These are phyloP conservation scores for Laothoe populi DNA, from an alignment of 2,888 invertebrate genomes.

Conservation along the genomic window DNA sequence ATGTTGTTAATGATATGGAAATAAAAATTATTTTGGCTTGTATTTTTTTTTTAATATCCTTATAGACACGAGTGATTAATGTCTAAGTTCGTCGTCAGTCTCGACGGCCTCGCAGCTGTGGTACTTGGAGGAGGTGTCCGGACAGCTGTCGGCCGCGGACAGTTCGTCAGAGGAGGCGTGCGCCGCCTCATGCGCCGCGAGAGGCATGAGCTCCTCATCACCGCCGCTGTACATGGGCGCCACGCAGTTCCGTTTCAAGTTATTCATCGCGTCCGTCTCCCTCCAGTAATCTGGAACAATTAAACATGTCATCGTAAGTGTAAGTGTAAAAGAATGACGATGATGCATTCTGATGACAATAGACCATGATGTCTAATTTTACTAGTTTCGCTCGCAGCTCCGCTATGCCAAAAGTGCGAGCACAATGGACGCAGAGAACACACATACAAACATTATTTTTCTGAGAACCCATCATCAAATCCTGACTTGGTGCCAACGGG, in stretches of 20 bases:
- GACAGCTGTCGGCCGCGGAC: constrained; percentile 88
- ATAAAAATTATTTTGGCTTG: too few species aligned
- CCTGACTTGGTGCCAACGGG: too few species aligned
- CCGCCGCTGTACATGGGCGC: constrained; percentile 50
- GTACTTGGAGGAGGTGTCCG: constrained; percentile 90
- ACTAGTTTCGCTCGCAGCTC: too few species aligned
- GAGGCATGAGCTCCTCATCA: constrained; percentile 87
- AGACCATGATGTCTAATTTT: too few species aligned
- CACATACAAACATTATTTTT: too few species aligned
- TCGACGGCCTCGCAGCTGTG: constrained; percentile 91
- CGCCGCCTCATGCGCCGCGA: constrained; percentile 85
- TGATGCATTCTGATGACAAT: too few species aligned
- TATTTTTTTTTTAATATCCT: not conserved
- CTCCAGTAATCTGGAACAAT: constrained; percentile 63
- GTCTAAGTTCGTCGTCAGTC: constrained; percentile 80
- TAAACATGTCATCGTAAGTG: not conserved
- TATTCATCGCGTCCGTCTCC: constrained; percentile 50
- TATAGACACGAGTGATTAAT: constrained; percentile 44
- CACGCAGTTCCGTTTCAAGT: constrained; percentile 59
- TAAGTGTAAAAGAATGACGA: too few species aligned
- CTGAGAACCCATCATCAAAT: too few species aligned
- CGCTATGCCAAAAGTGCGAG: too few species aligned
- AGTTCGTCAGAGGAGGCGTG: constrained; percentile 87
- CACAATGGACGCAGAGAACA: too few species aligned
- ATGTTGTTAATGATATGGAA: too few species aligned